A percentile compares a stretch with the other conserved stretches of the same genome.
Evolutionary conservation across 1,140 invertebrate species (phyloP).

Genomic region (Cydia pomonella): DNA sequence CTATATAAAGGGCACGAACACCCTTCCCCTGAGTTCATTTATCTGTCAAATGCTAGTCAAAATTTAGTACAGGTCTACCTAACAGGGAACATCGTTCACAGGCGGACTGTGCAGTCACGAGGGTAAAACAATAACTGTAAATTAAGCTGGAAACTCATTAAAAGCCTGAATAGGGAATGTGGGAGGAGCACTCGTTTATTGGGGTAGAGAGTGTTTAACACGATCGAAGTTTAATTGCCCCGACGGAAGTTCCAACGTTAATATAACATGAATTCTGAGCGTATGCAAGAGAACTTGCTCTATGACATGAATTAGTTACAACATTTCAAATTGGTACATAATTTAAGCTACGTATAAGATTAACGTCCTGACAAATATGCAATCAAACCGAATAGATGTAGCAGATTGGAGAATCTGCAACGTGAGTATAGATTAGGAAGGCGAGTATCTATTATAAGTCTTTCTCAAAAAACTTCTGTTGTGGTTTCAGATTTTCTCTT

Average conservation of each 20-base stretch:
- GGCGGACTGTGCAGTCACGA: slow-evolving; percentile 46
- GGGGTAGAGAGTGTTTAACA: slow-evolving; percentile 53
- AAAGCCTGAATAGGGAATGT: slow-evolving; percentile 49
- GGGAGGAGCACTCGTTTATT: slow-evolving; percentile 49
- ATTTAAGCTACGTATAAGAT: not conserved
- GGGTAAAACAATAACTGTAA: slow-evolving; percentile 75
- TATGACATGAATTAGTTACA: slow-evolving; percentile 14
- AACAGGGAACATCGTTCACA: slow-evolving; percentile 29
- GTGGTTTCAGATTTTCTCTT: no score
- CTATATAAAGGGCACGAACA: not conserved
- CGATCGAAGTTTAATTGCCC: slow-evolving; percentile 70
- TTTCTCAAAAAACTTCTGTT: no score
- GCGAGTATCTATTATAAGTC: no score
- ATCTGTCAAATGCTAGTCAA: slow-evolving; percentile 28
- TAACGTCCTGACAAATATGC: not conserved
- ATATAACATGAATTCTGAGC: slow-evolving; percentile 53
- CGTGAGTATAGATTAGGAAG: no score
- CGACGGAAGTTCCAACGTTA: slow-evolving; percentile 43
- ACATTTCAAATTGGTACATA: not conserved
- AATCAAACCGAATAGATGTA: not conserved
- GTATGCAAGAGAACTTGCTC: slow-evolving; percentile 49
- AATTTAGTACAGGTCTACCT: slow-evolving; percentile 22
- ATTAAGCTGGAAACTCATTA: slow-evolving; percentile 75
- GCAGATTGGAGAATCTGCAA: not conserved
- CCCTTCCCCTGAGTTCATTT: slow-evolving; percentile 28